Evolutionary conservation across 2,113 vertebrate species (phyloP).

Genomic region (Gadus macrocephalus): DNA sequence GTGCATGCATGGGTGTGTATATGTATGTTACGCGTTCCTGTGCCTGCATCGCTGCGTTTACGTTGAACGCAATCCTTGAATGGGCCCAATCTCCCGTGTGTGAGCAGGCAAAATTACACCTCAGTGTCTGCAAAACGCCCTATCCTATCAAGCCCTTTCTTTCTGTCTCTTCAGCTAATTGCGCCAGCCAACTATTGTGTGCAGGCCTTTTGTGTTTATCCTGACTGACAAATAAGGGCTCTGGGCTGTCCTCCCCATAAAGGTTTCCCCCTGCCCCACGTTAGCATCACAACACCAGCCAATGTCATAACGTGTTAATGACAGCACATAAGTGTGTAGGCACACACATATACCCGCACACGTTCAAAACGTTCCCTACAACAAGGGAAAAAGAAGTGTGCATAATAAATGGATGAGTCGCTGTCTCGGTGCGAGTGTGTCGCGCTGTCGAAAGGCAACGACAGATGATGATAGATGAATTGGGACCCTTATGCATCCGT

Average conservation of each 20-base stretch:
- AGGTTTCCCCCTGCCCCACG: constrained; percentile 37
- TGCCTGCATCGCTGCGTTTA: no score
- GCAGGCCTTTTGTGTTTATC: constrained; percentile 49
- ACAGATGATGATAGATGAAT: no score
- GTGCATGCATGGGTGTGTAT: constrained; percentile 17
- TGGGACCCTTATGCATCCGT: no score
- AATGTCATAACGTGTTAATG: background rate
- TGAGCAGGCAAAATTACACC: constrained; percentile 47
- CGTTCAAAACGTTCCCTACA: no score
- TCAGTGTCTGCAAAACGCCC: constrained; percentile 54
- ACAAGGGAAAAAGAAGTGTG: no score
- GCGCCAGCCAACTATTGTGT: constrained; percentile 49
- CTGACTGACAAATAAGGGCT: constrained; percentile 54
- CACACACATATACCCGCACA: no score
- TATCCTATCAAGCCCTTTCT: constrained; percentile 50
- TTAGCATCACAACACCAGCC: constrained; percentile 3
- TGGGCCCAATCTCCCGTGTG: background rate
- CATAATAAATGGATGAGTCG: no score
- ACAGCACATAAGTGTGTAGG: no score
- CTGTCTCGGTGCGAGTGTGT: no score
- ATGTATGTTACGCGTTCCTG: background rate
- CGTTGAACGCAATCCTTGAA: no score
- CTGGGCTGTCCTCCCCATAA: constrained; percentile 40
- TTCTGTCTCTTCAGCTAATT: constrained; percentile 68
- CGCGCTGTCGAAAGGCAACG: no score